Evolutionary conservation across 1,140 invertebrate genomes (phyloP).

Genomic region (Drosophila santomea): DNA sequence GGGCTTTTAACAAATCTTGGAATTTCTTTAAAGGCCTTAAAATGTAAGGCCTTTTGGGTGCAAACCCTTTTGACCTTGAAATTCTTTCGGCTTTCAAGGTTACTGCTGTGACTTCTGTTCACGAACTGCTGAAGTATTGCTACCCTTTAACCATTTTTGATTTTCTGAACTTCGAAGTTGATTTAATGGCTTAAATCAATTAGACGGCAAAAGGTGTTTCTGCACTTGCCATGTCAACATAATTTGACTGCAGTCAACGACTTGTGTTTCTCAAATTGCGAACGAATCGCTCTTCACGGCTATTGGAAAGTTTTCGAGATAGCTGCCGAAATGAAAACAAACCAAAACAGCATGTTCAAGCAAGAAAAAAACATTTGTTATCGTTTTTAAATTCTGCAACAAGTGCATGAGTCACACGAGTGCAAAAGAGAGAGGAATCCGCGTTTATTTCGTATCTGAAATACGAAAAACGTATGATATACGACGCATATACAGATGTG

Average conservation of each 20-base stretch:
- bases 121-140: no score
- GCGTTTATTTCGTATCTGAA: conserved; percentile 70
- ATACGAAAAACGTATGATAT: conserved; percentile 34
- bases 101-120: no score
- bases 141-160: neutral
- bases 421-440: conserved; percentile 51
- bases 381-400: conserved; percentile 72
- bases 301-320: conserved; percentile 49
- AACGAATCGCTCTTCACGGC: conserved; percentile 21
- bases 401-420: conserved; percentile 76
- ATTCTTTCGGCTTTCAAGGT: no score
- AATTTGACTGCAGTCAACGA: conserved; percentile 42
- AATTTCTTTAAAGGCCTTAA: no score
- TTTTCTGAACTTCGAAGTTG: neutral
- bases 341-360: conserved; percentile 38
- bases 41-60: no score
- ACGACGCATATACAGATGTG: conserved; percentile 4
- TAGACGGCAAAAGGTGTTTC: neutral
- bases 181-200: neutral
- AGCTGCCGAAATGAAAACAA: conserved; percentile 47
- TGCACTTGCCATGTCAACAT: conserved; percentile 39
- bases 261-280: conserved; percentile 59
- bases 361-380: conserved; percentile 56
- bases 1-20: neutral
- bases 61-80: no score